Percentiles rank a stretch among this genome's conserved stretches.
These are phyloP conservation scores for Elgaria multicarinata DNA, from an alignment of 2,113 vertebrate species.

Conservation along the genomic window DNA sequence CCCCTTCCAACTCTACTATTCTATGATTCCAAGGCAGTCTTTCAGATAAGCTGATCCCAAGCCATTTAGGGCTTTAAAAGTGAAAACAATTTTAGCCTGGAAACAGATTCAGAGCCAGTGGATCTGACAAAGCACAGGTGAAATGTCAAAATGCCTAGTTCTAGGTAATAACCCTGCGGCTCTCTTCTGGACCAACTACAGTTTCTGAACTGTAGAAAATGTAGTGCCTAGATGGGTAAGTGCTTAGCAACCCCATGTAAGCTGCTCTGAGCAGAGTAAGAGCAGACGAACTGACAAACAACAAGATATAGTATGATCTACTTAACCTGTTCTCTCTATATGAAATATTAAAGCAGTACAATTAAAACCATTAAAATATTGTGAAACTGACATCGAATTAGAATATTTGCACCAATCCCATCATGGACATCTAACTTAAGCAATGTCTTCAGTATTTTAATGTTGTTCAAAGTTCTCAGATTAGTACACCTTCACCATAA, in stretches of 20 bases:
- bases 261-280: not conserved
- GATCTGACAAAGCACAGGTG: not conserved
- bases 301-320: not conserved
- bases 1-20: no score
- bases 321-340: not conserved
- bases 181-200: not conserved
- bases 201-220: not conserved
- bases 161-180: not conserved
- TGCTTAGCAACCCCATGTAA: not conserved
- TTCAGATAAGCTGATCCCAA: not conserved
- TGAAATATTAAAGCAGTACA: not conserved
- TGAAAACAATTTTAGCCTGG: not conserved
- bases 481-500: conserved; percentile 1
- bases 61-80: no score
- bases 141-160: no score
- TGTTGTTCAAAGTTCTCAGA: not conserved
- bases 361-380: not conserved
- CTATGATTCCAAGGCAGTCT: no score
- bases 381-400: not conserved
- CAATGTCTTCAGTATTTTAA: not conserved
- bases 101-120: not conserved
- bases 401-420: not conserved
- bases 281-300: not conserved
- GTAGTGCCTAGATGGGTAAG: not conserved
- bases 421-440: not conserved